phyloP scores from a whole-genome alignment of 2,113 vertebrate species.

The Gulo gulo region DNA sequence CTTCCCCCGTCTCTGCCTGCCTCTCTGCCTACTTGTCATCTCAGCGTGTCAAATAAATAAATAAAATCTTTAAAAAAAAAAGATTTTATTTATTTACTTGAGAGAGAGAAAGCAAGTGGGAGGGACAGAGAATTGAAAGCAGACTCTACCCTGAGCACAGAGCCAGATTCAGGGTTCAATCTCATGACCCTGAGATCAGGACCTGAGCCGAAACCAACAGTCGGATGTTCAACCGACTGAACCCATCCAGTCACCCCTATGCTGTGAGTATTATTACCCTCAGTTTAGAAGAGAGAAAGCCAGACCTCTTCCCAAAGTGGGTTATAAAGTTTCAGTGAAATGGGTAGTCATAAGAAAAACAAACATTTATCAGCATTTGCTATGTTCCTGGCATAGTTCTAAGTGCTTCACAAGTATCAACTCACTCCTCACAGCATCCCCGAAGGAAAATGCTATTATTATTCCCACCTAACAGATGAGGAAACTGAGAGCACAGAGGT shows the following conservation, averaged over 20 bases:
- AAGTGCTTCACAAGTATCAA: background rate
- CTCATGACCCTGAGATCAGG: background rate
- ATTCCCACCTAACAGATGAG: constrained; percentile 8
- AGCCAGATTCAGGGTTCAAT: background rate
- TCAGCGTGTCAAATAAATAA: too few relatives aligned
- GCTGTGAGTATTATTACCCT: background rate
- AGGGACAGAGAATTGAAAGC: background rate
- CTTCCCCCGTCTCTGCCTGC: too few relatives aligned
- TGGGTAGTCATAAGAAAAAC: background rate
- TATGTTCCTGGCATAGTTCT: background rate
- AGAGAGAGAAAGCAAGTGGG: background rate
- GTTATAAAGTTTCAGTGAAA: background rate
- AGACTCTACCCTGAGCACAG: background rate
- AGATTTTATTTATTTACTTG: background rate
- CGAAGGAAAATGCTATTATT: background rate
- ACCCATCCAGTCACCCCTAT: background rate
- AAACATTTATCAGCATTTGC: background rate
- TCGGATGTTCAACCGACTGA: background rate
- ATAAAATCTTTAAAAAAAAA: too few relatives aligned
- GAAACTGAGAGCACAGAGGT: background rate
- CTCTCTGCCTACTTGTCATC: too few relatives aligned
- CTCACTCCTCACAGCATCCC: background rate
- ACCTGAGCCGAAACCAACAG: background rate
- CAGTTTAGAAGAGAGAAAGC: background rate
- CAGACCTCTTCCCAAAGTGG: background rate